Base-by-base conservation (phyloP, 2,797 vertebrate species). In the Mormyrus proboscirostris region DNA sequence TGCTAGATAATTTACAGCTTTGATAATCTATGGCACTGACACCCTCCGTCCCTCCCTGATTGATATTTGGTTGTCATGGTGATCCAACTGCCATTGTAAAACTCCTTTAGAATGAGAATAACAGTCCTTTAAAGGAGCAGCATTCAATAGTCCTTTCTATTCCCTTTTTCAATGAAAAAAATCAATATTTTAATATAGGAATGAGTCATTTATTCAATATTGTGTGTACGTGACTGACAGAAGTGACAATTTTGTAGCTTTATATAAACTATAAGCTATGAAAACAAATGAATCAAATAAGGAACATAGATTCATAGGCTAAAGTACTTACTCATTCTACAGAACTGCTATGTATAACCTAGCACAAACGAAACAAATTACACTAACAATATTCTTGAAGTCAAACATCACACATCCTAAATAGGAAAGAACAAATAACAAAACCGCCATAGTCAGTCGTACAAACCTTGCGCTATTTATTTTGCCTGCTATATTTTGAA, bases 21-120 rank as follows among this genome's bases (percentile, higher is more conserved):
- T 53, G 49, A 86, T 86, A 87, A 87, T 87, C 86, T 87, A 62
- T 41, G 86, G 86, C 86, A n/a, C 53, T 59, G 50, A 57, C 25
- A 57, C 88, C 38, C 53, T 14, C 47, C 51, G 22, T 73, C 22
- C 55, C 69, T 88, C 69, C 73, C 87, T 84, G 86, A 62, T 29
- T 22, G 89, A 55, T 88, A 55, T 73, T 62, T 69, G 51, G 89
- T 90, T 90, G 47, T 87, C 89, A 88, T 88, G 89, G 89, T 76
- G 53, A 90, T 51, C 16, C 44, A 83, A 90, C 47, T 65, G 53
- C 87, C 47, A 69, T 47, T 53, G 57, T 57, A 49, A 83, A 89
- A 62, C 59, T 86, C 83, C 49, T 19, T 87, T 19, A 53, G 50
- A 87, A 76, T 44, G 53, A 83, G 19, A 76, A 53, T 47, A 51